These are phyloP conservation scores for Gulo gulo DNA, from an alignment of 2,113 vertebrate species.

Conservation along the genomic window DNA sequence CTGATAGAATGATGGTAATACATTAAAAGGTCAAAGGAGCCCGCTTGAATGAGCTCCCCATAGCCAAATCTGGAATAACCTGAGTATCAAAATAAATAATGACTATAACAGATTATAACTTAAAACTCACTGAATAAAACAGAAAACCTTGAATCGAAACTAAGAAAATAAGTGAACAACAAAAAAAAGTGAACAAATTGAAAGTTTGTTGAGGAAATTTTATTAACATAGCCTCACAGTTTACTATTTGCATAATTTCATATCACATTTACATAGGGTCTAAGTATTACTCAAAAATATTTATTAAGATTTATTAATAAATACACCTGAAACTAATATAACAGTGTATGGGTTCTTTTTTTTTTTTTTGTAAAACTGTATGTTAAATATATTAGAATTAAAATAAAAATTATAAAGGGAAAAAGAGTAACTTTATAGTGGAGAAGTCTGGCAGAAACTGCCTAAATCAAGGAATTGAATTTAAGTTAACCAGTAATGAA, in stretches of 20 bases:
- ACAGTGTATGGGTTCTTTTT: neutral
- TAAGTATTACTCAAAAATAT: neutral
- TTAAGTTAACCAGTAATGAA: neutral
- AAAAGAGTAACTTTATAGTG: neutral
- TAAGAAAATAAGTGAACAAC: neutral
- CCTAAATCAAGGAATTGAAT: neutral
- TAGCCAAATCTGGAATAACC: neutral
- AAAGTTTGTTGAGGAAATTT: neutral
- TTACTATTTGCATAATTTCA: neutral
- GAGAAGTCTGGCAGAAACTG: neutral
- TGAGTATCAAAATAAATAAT: conserved; percentile 1
- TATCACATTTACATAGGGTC: neutral
- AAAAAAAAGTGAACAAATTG: neutral
- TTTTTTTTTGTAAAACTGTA: neutral
- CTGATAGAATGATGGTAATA: neutral
- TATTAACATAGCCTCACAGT: neutral
- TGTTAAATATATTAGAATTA: neutral
- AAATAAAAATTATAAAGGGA: neutral
- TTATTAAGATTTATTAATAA: neutral
- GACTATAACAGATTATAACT: neutral
- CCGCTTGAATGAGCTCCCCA: neutral
- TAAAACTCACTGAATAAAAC: neutral
- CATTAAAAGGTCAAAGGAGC: neutral
- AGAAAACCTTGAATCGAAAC: neutral
- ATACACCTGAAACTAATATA: neutral